phyloP scores from a whole-genome alignment of 2,888 invertebrate genomes.

The Rhingia rostrata region DNA sequence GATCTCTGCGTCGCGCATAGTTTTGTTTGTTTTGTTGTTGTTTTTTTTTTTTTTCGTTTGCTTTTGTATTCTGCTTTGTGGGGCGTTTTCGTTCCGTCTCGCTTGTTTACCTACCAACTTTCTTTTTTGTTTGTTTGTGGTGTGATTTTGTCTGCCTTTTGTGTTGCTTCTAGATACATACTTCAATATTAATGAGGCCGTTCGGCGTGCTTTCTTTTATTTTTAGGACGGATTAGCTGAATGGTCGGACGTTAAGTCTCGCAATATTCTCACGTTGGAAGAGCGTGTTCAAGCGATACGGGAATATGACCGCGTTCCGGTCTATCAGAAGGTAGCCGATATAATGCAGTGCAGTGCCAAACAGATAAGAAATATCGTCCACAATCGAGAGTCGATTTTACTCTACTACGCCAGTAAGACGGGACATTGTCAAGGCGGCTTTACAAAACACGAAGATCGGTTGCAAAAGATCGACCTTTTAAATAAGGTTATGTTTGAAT shows the following conservation, averaged over 20 bases:
- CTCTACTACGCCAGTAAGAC: constrained; percentile 77
- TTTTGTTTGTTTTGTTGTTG: constrained; percentile 17
- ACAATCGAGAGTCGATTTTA: constrained; percentile 79
- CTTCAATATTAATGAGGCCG: constrained; percentile 18
- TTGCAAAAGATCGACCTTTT: constrained; percentile 79
- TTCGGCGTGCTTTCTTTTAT: constrained; percentile 42
- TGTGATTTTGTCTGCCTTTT: neutral
- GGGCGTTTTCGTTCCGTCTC: constrained; percentile 1
- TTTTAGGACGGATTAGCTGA: constrained; percentile 55
- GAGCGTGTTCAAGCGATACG: constrained; percentile 80
- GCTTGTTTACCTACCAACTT: constrained; percentile 5
- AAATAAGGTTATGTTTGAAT: constrained; percentile 81
- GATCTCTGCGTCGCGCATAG: constrained; percentile 48
- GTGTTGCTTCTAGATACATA: neutral
- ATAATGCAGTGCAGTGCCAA: constrained; percentile 81
- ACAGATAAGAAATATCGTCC: constrained; percentile 80
- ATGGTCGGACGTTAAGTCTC: constrained; percentile 57
- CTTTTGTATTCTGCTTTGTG: constrained; percentile 12
- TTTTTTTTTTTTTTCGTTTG: constrained; percentile 15
- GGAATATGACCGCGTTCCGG: constrained; percentile 80
- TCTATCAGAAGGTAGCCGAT: constrained; percentile 81
- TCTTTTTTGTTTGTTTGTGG: constrained; percentile 8
- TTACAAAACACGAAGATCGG: constrained; percentile 72
- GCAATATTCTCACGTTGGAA: constrained; percentile 77
- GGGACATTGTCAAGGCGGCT: constrained; percentile 43